Base-by-base conservation (phyloP, 2,113 vertebrate species). In the Picathartes gymnocephalus region DNA sequence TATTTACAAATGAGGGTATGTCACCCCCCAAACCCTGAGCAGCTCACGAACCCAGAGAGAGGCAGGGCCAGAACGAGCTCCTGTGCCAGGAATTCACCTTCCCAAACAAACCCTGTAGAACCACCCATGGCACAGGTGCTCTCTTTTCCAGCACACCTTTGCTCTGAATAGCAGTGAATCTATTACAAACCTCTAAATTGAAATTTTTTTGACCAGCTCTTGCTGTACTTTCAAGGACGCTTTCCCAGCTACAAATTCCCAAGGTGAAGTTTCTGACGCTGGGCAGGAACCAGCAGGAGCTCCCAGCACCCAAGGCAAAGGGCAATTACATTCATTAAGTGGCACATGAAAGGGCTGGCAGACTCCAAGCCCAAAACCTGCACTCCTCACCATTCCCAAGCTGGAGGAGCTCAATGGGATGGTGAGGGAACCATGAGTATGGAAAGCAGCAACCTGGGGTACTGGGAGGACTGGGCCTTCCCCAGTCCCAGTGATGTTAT, bases 221-320 rank as follows among this genome's bases (percentile, higher is more conserved):
- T 22, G 11, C 22, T 69, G 60, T 47, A 61, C 25, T 44, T 78
- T 44, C 37, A 24, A 73, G 35, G 42, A 31, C 54, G 16, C 51
- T 78, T 90, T 58, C 39, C 66, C 64, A 85, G 40, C 39, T 71
- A 39, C 19, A 7, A 27, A 81, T 18, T 57, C 65, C 48, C 64
- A 30, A 37, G 33, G 65, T 2, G 22, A 20, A 44, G 12, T 45
- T 47, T 39, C 66, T 4, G 2, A 16, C 0, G 0, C 8, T 0
- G 0, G 91, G 76, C 68, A 89, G 50, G 69, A 84, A 31, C 39
- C 76, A 33, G 80, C 79, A 77, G 71, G 71, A 91, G 56, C 72
- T 86, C 83, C 16, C 15, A 9, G 69, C 84, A 89, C 64, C 77
- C 53, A 62, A n/a, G 47, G 83, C 61, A 0, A 73, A 68, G 57